Conservation (phyloP, 2,888 invertebrate species). For the Archaeoteleia sp. region DNA sequence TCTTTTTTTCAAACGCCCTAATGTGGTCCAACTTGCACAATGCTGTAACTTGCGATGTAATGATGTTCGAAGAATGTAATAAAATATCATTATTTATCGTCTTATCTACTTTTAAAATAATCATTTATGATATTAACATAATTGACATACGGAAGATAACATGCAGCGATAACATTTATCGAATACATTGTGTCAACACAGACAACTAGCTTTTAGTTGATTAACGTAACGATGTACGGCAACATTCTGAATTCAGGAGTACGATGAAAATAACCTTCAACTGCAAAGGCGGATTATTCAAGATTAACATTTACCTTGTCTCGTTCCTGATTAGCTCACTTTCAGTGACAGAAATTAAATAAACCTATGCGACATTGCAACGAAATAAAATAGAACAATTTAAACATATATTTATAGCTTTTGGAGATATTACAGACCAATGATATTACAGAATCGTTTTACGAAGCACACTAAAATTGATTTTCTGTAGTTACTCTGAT, state of each 20-base stretch:
- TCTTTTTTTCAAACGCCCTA: too few relatives aligned
- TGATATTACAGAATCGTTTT: too few relatives aligned
- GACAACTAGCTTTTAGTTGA: constrained; percentile 70
- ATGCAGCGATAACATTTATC: constrained; percentile 59
- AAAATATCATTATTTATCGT: neutral
- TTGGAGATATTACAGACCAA: too few relatives aligned
- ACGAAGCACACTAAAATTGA: too few relatives aligned
- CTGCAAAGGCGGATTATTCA: constrained; percentile 63
- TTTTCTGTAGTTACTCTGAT: too few relatives aligned
- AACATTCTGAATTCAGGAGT: constrained; percentile 40
- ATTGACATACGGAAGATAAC: constrained; percentile 59
- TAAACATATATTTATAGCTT: too few relatives aligned
- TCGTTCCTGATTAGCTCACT: constrained; percentile 10
- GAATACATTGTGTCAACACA: constrained; percentile 64
- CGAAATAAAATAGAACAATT: too few relatives aligned
- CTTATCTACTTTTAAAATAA: neutral
- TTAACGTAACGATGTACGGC: constrained; percentile 60
- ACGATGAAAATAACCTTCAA: constrained; percentile 63
- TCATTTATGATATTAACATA: constrained; percentile 26
- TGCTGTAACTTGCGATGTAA: too few relatives aligned
- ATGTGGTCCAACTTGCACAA: too few relatives aligned
- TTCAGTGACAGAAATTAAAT: too few relatives aligned
- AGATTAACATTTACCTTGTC: constrained; percentile 52
- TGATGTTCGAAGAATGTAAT: neutral
- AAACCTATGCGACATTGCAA: too few relatives aligned